These are phyloP conservation scores for Leiothrix lutea DNA, from an alignment of 2,113 vertebrate species.

Conservation along the genomic window DNA sequence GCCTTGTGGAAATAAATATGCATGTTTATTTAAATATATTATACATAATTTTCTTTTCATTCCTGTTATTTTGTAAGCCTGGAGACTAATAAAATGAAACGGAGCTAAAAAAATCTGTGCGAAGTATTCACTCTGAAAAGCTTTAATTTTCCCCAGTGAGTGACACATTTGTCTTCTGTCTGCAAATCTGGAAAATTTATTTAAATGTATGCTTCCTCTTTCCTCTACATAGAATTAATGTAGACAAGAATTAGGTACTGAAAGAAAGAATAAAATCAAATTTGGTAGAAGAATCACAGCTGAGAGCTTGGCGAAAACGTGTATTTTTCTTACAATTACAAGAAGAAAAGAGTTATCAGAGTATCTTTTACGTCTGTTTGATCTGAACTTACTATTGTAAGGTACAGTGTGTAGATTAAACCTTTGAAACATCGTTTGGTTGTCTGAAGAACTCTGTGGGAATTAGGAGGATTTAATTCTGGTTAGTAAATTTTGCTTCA, in stretches of 20 bases:
- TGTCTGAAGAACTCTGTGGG: background rate
- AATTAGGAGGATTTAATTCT: background rate
- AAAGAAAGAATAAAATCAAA: constrained; percentile 17
- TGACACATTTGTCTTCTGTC: constrained; percentile 52
- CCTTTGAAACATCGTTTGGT: background rate
- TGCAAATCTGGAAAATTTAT: constrained; percentile 57
- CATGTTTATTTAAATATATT: constrained; percentile 8
- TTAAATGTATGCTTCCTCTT: constrained; percentile 52
- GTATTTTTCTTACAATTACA: background rate
- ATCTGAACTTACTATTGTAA: background rate
- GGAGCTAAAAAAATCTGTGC: background rate
- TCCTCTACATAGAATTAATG: constrained; percentile 33
- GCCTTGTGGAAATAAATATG: constrained; percentile 17
- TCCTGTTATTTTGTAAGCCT: background rate
- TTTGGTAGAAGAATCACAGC: background rate
- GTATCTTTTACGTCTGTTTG: background rate
- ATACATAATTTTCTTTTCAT: constrained; percentile 9
- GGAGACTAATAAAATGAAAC: constrained; percentile 25
- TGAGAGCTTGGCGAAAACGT: background rate
- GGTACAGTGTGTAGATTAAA: background rate
- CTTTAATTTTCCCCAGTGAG: constrained; percentile 31
- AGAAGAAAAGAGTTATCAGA: background rate
- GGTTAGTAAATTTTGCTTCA: background rate
- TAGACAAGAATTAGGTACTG: constrained; percentile 5
- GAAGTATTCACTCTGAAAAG: background rate